A percentile compares a stretch with the other conserved stretches of the same genome.
These are phyloP conservation scores for Mongoloraphidia duomilia DNA, from an alignment of 2,888 invertebrate species.

Conservation along the genomic window DNA sequence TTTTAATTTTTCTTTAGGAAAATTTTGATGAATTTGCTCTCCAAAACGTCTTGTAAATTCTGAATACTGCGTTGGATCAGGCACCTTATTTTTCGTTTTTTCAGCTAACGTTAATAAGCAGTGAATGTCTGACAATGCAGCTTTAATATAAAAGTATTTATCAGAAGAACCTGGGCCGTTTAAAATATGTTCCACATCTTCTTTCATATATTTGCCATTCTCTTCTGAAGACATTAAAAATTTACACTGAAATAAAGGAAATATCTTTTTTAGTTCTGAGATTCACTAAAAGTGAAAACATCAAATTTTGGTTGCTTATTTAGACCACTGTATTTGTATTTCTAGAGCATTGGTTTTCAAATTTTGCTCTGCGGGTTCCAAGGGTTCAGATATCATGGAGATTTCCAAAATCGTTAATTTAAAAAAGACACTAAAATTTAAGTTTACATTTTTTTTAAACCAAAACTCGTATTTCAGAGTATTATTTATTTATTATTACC, in stretches of 20 bases:
- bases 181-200: constrained; percentile 45
- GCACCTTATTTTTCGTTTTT: constrained; percentile 8
- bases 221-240: constrained; percentile 40
- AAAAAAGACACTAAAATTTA: constrained; percentile 10
- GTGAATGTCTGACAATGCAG: constrained; percentile 53
- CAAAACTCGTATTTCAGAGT: too few relatives aligned
- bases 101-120: constrained; percentile 37
- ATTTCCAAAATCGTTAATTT: too few relatives aligned
- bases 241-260: constrained; percentile 33
- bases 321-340: too few relatives aligned
- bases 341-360: neutral
- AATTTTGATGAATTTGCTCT: too few relatives aligned
- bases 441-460: too few relatives aligned
- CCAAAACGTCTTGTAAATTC: neutral
- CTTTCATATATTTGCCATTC: constrained; percentile 40
- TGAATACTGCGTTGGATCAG: neutral
- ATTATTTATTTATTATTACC: too few relatives aligned
- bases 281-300: too few relatives aligned
- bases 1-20: constrained; percentile 36
- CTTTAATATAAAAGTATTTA: constrained; percentile 40
- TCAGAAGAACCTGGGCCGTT: constrained; percentile 41
- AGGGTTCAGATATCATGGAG: too few relatives aligned
- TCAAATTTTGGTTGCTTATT: too few relatives aligned
- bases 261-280: neutral
- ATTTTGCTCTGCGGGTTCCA: neutral